Evolutionary conservation across 2,113 vertebrate species (phyloP), one percentile per base, ranked within the genome.

Genomic region (Sinocyclocheilus maitianheensis): DNA sequence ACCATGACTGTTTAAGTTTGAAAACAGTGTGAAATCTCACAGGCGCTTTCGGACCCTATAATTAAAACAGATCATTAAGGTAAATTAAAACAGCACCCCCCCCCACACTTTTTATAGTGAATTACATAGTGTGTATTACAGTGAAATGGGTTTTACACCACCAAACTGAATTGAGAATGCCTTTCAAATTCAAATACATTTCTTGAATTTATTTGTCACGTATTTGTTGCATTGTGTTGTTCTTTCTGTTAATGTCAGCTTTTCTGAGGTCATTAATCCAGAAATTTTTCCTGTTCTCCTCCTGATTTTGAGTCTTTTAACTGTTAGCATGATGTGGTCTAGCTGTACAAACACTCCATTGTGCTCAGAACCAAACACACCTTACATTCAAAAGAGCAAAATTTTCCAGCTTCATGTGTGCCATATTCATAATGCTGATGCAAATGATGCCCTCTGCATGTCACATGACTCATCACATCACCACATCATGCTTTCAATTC

Each of bases 391-490:
- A 82, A 82, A 69, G 62, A 82, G 26, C n/a, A 5, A 14, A 2
- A 48, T 30, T 20, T 67, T 69, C 16, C 77, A 79, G 16, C 13
- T 65, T 5, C 3, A 62, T 6, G 11, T 62, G 40, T 65, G 78
- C 46, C 55, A 82, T 26, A 18, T 82, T 51, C 40, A 69, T 67
- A 82, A 82, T n/a, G 40, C n/a, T 63, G 20, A 81, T 81, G 55
- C 78, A 81, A 82, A 82, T 82, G 26, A 67, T 14, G 8, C 4
- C 37, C 3, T 14, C n/a, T 67, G 79, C 34, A 46, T 67, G 53
- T 65, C 60, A 67, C 79, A 67, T 26, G n/a, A 14, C 62, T 30
- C 37, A n/a, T 51, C 43, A 30, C 40, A 34, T 46, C 16, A 69
- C 60, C 67, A 13, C 30, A 58, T 18, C 14, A 48, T 12, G 46